Evolutionary conservation across 2,797 vertebrate genomes (phyloP).

Genomic region (Hydrocynus forskahlii): DNA sequence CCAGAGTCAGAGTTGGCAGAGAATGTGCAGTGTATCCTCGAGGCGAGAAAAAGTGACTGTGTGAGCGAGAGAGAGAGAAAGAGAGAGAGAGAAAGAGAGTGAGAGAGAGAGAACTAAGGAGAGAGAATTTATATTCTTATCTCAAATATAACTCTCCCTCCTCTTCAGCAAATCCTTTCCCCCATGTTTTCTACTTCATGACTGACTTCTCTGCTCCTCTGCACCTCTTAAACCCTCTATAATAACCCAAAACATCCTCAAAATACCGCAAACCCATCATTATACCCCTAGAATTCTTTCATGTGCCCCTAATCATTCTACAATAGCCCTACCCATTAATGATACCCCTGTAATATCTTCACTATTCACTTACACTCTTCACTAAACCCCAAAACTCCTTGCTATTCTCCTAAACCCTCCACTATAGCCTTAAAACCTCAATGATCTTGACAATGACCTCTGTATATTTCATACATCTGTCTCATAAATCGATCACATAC

Average conservation of each 20-base stretch:
- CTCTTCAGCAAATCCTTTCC: constrained; percentile 10
- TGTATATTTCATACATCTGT: not conserved
- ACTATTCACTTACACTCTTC: no score
- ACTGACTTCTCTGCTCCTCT: not conserved
- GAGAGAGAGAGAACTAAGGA: constrained; percentile 17
- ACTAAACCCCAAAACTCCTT: not conserved
- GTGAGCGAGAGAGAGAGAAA: constrained; percentile 18
- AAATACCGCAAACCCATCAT: not conserved
- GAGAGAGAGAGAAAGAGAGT: constrained; percentile 26
- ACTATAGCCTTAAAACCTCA: no score
- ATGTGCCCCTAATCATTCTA: not conserved
- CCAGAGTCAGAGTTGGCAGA: constrained; percentile 29
- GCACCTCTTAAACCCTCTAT: not conserved
- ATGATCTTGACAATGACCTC: no score
- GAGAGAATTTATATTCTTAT: constrained; percentile 29
- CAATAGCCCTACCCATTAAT: not conserved
- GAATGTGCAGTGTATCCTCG: constrained; percentile 17
- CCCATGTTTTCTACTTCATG: constrained; percentile 27
- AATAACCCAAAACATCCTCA: not conserved
- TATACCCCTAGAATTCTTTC: not conserved
- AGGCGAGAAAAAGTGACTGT: constrained; percentile 5
- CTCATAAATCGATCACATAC: not conserved
- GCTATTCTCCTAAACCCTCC: not conserved
- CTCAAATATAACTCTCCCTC: constrained; percentile 8
- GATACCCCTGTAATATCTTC: no score